Evolutionary conservation across 2,797 vertebrate species (phyloP), one percentile per base, ranked within the genome.

Genomic region (Neosalanx taihuensis): DNA sequence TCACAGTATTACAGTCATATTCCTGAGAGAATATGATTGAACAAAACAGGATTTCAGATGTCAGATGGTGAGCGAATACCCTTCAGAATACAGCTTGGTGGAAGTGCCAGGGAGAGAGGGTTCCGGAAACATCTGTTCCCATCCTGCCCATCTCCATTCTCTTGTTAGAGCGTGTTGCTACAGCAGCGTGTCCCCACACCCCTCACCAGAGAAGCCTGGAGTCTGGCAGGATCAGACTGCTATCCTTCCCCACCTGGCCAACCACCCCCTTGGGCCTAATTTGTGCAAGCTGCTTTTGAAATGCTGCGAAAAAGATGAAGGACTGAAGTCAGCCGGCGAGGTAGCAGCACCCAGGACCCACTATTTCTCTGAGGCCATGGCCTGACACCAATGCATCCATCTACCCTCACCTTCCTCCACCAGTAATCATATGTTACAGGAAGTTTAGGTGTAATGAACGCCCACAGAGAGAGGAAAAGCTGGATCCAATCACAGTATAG

Each of bases 221-320:
- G 87, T 87, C 81, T 88, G 88, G 86, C 88, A 83, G 85, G 81
- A 79, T 81, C 82, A 83, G 79, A 81, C 84, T 77, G 83, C 81
- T 80, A 53, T 31, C 72, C 83, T 84, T 85, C 81, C 81, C 83
- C 85, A 71, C 23, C 10, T 58, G 18, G 51, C 51, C 26, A 20
- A 5, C 10, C 4, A 46, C 72, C 85, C 90, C 90, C 83, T 62
- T 84, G 89, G 89, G 89, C 85, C 87, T 91, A 90, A 91, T 91
- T 92, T 91, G 89, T 84, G 85, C 83, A 86, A 81, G 87, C 86
- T 83, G 83, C 79, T 88, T 87, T 87, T 86, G 82, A 90, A 89
- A 88, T 86, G 87, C 82, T 85, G 85, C 80, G 85, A 85, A 90
- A 86, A 87, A 85, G 83, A 85, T 87, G 85, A 82, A 86, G 87